These are phyloP conservation scores for Bathynomus jamesi DNA, from an alignment of 1,140 invertebrate species.

Conservation along the genomic window DNA sequence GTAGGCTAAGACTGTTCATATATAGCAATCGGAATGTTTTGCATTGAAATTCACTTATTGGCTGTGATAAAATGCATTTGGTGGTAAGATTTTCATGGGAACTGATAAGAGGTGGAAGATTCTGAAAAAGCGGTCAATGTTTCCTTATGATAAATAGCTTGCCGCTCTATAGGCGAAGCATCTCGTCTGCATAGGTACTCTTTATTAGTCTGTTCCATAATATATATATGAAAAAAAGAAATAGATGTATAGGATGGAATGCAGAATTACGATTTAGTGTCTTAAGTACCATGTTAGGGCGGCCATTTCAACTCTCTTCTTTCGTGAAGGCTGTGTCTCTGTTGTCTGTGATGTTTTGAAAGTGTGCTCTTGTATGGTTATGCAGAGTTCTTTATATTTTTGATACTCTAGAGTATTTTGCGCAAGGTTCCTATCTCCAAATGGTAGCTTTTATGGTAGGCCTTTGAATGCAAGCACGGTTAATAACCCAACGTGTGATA, in stretches of 20 bases:
- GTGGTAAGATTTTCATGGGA: slow-evolving; percentile 18
- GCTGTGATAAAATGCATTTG: slow-evolving; percentile 31
- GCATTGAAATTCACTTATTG: slow-evolving; percentile 19
- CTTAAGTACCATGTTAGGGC: not conserved
- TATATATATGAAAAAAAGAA: not conserved
- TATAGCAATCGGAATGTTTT: slow-evolving; percentile 23
- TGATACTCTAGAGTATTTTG: slow-evolving; percentile 39
- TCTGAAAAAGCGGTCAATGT: slow-evolving; percentile 33
- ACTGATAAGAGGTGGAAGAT: slow-evolving; percentile 17
- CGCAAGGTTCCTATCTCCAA: slow-evolving; percentile 34
- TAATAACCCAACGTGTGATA: not conserved
- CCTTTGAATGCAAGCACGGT: not conserved
- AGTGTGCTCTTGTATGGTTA: slow-evolving; percentile 38
- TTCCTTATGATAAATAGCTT: slow-evolving; percentile 28
- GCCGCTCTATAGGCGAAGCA: not conserved
- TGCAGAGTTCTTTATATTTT: slow-evolving; percentile 39
- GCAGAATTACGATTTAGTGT: not conserved
- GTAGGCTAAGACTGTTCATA: slow-evolving; percentile 24
- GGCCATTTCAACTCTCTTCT: not conserved
- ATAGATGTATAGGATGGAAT: not conserved
- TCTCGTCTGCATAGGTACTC: not conserved
- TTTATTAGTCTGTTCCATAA: not conserved
- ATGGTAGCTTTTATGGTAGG: not conserved
- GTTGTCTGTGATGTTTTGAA: slow-evolving; percentile 37
- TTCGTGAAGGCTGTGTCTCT: slow-evolving; percentile 38